phyloP scores from a whole-genome alignment of 2,888 invertebrate species.

The Polietes domitor region DNA sequence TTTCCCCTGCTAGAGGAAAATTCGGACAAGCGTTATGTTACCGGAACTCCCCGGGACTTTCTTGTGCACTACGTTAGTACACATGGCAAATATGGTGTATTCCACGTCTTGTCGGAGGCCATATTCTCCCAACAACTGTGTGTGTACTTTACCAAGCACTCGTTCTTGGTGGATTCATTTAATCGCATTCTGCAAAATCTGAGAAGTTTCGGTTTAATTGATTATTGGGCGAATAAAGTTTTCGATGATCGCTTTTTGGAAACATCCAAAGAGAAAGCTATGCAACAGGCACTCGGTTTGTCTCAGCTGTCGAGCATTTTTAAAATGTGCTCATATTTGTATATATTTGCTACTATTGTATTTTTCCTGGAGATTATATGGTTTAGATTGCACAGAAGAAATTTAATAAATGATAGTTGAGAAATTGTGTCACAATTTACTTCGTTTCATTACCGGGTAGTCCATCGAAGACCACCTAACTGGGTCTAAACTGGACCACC shows the following conservation, averaged over 20 bases:
- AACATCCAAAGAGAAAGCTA: too few relatives aligned
- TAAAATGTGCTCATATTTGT: conserved; percentile 35
- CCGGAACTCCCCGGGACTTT: conserved; percentile 66
- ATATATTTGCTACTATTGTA: conserved; percentile 20
- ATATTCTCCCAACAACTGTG: conserved; percentile 69
- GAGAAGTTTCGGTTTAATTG: conserved; percentile 66
- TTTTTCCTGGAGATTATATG: conserved; percentile 41
- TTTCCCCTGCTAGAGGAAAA: conserved; percentile 64
- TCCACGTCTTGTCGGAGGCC: conserved; percentile 65
- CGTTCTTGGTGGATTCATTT: conserved; percentile 60
- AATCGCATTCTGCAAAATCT: conserved; percentile 61
- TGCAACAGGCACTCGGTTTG: conserved; percentile 13
- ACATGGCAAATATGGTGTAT: conserved; percentile 62
- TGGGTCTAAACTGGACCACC: too few relatives aligned
- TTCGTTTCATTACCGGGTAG: too few relatives aligned
- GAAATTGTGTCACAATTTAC: not conserved
- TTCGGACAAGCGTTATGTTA: conserved; percentile 56
- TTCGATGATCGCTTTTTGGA: conserved; percentile 43
- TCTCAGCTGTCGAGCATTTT: conserved; percentile 38
- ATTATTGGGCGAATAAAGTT: conserved; percentile 64
- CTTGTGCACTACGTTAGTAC: conserved; percentile 59
- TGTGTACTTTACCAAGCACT: conserved; percentile 70
- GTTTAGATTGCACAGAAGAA: conserved; percentile 39
- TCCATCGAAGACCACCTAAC: too few relatives aligned
- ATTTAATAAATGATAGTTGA: not conserved